These are phyloP conservation scores for Scophthalmus maximus DNA, from an alignment of 2,113 vertebrate genomes.

Conservation along the genomic window DNA sequence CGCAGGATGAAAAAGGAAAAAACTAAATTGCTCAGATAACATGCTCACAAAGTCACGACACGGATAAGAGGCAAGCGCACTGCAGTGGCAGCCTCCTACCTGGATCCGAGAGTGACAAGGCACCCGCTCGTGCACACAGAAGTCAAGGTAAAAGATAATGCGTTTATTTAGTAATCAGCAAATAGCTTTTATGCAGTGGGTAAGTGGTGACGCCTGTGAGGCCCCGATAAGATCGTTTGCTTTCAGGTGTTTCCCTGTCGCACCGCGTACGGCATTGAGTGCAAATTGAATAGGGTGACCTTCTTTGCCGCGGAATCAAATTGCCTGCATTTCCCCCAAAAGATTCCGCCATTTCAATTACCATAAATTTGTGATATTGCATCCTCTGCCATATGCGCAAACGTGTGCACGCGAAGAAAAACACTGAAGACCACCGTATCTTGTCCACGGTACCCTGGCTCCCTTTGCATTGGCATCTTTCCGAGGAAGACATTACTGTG, in stretches of 20 bases:
- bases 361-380: slow-evolving; percentile 86
- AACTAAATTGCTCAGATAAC: slow-evolving; percentile 58
- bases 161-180: slow-evolving; percentile 90
- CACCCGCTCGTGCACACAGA: slow-evolving; percentile 36
- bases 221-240: slow-evolving; percentile 88
- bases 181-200: slow-evolving; percentile 84
- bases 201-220: slow-evolving; percentile 82
- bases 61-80: slow-evolving; percentile 48
- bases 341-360: slow-evolving; percentile 88
- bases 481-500: slow-evolving; percentile 79
- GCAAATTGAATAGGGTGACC: slow-evolving; percentile 92
- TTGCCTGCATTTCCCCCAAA: slow-evolving; percentile 87
- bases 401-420: slow-evolving; percentile 14
- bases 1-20: neutral
- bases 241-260: slow-evolving; percentile 87
- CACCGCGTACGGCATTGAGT: slow-evolving; percentile 81
- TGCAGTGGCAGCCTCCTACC: slow-evolving; percentile 42
- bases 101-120: slow-evolving; percentile 42
- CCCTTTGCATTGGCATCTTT: slow-evolving; percentile 54
- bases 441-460: slow-evolving; percentile 57
- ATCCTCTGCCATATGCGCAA: slow-evolving; percentile 29
- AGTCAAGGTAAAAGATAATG: slow-evolving; percentile 84
- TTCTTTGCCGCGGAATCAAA: slow-evolving; percentile 88
- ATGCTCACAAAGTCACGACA: slow-evolving; percentile 72
- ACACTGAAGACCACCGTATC: slow-evolving; percentile 41